Percentiles rank a stretch among this genome's conserved stretches.
These are phyloP conservation scores for Galerucella pusilla DNA, from an alignment of 2,888 invertebrate species.

Conservation along the genomic window DNA sequence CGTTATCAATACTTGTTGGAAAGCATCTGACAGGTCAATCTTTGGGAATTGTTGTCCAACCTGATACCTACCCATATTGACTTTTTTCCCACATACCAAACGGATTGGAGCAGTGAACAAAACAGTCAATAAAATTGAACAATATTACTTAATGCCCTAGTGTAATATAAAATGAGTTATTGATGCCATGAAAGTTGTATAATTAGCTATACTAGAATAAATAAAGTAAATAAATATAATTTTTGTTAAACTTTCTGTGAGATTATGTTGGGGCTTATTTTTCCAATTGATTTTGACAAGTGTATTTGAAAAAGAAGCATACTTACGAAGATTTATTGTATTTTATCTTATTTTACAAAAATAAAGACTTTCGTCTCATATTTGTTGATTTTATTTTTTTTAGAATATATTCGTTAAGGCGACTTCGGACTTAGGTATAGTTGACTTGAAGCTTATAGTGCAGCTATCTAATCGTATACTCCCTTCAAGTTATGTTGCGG, in stretches of 20 bases:
- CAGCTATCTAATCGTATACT: too few relatives aligned
- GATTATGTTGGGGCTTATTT: constrained; percentile 38
- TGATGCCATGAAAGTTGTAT: constrained; percentile 1
- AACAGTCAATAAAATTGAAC: neutral
- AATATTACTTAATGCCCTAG: neutral
- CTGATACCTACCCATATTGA: too few relatives aligned
- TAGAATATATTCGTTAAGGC: neutral
- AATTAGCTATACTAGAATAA: constrained; percentile 1
- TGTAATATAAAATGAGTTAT: constrained; percentile 6
- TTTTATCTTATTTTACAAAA: constrained; percentile 28
- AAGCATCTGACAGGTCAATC: too few relatives aligned
- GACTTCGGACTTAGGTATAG: too few relatives aligned
- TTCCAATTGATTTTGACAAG: constrained; percentile 6
- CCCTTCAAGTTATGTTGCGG: too few relatives aligned
- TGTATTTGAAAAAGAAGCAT: constrained; percentile 14
- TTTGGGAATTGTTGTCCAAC: too few relatives aligned
- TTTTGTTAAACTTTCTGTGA: constrained; percentile 25
- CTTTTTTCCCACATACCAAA: too few relatives aligned
- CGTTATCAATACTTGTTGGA: too few relatives aligned
- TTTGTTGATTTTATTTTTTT: neutral
- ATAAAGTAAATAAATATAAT: neutral
- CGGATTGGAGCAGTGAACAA: too few relatives aligned
- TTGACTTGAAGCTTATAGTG: too few relatives aligned
- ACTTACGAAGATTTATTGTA: constrained; percentile 23
- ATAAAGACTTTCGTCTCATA: constrained; percentile 25